These are phyloP conservation scores for Uloborus diversus DNA, from an alignment of 1,140 invertebrate species.

Conservation along the genomic window DNA sequence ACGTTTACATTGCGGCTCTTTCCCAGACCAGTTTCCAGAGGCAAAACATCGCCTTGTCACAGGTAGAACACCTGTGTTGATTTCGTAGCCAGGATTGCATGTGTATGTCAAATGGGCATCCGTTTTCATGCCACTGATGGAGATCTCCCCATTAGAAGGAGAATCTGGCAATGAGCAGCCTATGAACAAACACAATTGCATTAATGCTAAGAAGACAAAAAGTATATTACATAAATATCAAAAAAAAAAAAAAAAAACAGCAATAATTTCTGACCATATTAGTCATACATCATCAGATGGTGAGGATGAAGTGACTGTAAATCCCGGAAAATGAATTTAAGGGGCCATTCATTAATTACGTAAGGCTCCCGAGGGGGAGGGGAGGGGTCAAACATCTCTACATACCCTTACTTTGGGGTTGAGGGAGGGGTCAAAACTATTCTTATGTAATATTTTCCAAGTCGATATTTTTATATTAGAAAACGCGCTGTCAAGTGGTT, in stretches of 20 bases:
- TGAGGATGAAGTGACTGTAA: too few species aligned
- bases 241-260: background rate
- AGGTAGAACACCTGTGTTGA: constrained; percentile 59
- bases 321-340: too few species aligned
- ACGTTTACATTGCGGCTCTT: constrained; percentile 67
- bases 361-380: too few species aligned
- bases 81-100: constrained; percentile 65
- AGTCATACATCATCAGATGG: too few species aligned
- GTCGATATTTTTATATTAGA: too few species aligned
- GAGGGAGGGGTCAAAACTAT: too few species aligned
- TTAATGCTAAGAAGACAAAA: constrained; percentile 63
- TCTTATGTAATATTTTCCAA: too few species aligned
- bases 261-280: background rate
- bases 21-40: constrained; percentile 65
- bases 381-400: too few species aligned
- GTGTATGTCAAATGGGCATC: constrained; percentile 62
- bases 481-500: too few species aligned
- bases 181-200: constrained; percentile 9
- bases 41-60: constrained; percentile 63
- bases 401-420: too few species aligned
- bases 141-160: constrained; percentile 65
- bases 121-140: constrained; percentile 63
- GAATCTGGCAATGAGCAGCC: constrained; percentile 68
- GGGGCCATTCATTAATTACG: too few species aligned
- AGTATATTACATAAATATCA: background rate